phyloP scores from a whole-genome alignment of 2,888 invertebrate genomes.

The Xanthia togata region DNA sequence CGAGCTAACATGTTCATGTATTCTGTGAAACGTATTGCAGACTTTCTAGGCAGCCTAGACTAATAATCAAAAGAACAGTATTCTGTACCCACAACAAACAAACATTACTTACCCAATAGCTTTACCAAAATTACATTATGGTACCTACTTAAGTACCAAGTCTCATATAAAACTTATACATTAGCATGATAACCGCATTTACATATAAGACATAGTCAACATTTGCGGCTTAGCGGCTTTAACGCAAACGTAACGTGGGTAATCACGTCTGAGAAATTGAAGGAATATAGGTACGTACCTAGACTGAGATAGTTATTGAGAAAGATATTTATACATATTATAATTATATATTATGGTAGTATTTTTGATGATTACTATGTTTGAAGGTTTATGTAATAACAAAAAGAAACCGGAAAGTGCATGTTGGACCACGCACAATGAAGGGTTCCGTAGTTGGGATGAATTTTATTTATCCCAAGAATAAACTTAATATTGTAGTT shows the following conservation, averaged over 20 bases:
- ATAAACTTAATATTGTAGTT: no score
- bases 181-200: conserved; percentile 35
- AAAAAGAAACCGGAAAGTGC: no score
- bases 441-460: no score
- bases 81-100: not conserved
- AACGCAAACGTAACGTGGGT: conserved; percentile 7
- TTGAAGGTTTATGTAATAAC: not conserved
- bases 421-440: no score
- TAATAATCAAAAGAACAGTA: not conserved
- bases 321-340: not conserved
- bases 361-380: not conserved
- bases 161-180: conserved; percentile 15
- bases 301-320: not conserved
- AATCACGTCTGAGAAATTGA: not conserved
- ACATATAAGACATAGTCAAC: conserved; percentile 43
- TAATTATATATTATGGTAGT: not conserved
- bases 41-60: no score
- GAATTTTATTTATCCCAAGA: no score
- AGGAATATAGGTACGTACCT: not conserved
- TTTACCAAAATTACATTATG: not conserved
- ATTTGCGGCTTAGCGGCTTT: conserved; percentile 32
- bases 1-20: no score
- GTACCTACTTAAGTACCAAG: conserved; percentile 5
- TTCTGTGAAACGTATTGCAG: not conserved
- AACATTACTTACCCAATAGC: not conserved